phyloP scores from a whole-genome alignment of 2,797 vertebrate genomes.

The Delichon dasypus region DNA sequence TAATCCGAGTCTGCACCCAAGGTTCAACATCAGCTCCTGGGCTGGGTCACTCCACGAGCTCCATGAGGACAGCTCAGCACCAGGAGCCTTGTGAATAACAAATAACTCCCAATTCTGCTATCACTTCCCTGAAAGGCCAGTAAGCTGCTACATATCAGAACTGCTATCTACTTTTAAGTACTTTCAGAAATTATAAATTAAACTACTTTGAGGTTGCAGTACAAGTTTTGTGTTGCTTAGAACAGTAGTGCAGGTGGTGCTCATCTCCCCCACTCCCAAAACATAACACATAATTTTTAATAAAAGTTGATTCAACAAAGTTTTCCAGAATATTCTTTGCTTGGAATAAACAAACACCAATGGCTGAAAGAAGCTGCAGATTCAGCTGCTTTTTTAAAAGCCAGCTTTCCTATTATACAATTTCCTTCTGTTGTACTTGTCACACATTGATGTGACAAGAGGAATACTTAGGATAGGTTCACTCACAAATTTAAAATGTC shows the following conservation, averaged over 20 bases:
- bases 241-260: neutral
- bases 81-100: neutral
- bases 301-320: neutral
- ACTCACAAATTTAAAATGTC: neutral
- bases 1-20: neutral
- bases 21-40: fast-evolving
- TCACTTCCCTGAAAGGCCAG: neutral
- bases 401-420: fast-evolving
- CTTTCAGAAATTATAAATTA: neutral
- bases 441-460: neutral
- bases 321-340: neutral
- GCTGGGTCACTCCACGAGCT: fast-evolving
- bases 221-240: neutral
- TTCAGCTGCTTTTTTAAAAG: neutral
- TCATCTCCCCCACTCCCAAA: fast-evolving
- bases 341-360: neutral
- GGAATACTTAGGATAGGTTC: neutral
- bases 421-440: neutral
- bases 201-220: neutral
- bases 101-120: neutral
- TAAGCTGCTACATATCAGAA: fast-evolving
- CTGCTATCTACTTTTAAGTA: fast-evolving
- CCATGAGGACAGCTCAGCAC: neutral
- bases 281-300: neutral
- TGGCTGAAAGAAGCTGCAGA: neutral